Base-by-base conservation (phyloP, 1,140 invertebrate species). In the Drosophila quadrilineata region DNA sequence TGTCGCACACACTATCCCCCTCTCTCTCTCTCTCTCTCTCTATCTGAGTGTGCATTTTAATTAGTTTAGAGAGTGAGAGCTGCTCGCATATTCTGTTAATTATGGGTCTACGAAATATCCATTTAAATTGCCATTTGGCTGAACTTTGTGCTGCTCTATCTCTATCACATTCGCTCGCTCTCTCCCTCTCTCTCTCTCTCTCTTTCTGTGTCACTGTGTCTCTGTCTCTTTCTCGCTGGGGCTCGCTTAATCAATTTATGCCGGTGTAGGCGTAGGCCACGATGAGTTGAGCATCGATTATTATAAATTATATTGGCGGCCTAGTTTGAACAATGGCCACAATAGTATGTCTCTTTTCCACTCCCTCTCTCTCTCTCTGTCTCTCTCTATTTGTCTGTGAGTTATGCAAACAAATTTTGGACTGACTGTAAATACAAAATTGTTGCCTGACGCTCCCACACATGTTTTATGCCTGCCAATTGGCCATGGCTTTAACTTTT, bases 171-270 rank as follows among this genome's bases (percentile, higher is more conserved):
- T n/a, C n/a, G 19, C 10, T 33, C 16, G 33, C 52, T 12, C n/a
- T 28, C n/a, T 21, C 12, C n/a, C 53, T 26, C n/a, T 36, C 17
- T 45, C n/a, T 2, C 14, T 6, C 8, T 22, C 12, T 8, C 46
- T 6, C 22, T 22, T n/a, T 19, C 6, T 17, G 12, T 10, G 16
- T 36, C 24, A 19, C 49, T 10, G 10, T 19, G 10, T 28, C 14
- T n/a, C 41, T 14, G 12, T 40, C 12, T 45, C 3, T 0, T 24
- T 3, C 3, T 38, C 10, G 3, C 21, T 12, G 21, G 6, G 9
- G 8, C 21, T 29, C 49, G 56, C 38, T 66, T 80, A 75, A 82
- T 75, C 72, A 82, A 75, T 75, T 82, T 76, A 82, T 80, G 76
- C 29, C 64, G 19, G 43, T 33, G 75, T 57, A 29, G 70, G 43